Evolutionary conservation across 2,113 vertebrate genomes (phyloP).

Genomic region (Chaenocephalus aceratus): DNA sequence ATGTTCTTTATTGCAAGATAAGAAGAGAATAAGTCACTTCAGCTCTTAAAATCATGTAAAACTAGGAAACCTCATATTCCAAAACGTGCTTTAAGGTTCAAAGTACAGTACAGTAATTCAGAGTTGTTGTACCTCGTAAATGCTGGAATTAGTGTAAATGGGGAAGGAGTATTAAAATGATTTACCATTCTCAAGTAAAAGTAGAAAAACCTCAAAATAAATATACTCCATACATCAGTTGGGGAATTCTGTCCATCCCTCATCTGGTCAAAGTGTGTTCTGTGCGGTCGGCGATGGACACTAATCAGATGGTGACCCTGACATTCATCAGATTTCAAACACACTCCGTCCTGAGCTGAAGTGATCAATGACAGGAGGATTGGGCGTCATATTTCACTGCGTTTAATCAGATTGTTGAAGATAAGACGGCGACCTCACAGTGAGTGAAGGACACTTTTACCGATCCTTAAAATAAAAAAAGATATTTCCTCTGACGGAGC

Average conservation of each 20-base stretch:
- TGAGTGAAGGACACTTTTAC: background rate
- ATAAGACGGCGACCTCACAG: background rate
- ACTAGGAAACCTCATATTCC: too few species aligned
- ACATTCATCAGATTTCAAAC: constrained; percentile 23
- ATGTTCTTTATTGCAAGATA: too few species aligned
- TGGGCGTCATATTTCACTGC: constrained; percentile 1
- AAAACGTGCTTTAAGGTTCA: too few species aligned
- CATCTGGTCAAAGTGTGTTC: background rate
- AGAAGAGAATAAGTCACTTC: too few species aligned
- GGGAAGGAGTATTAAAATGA: background rate
- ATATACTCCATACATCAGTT: too few species aligned
- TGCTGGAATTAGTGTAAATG: background rate
- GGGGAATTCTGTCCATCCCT: background rate
- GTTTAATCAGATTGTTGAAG: constrained; percentile 8
- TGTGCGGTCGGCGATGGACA: background rate
- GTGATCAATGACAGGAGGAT: background rate
- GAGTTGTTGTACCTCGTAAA: background rate
- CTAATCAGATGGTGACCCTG: constrained; percentile 11
- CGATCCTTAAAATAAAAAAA: background rate
- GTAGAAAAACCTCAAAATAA: too few species aligned
- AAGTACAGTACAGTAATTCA: too few species aligned
- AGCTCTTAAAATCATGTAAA: too few species aligned
- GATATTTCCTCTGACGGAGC: too few species aligned
- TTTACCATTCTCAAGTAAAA: background rate
- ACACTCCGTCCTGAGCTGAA: constrained; percentile 2